Conservation (phyloP, 2,113 vertebrate genomes). For the Leptobrachium leishanense region DNA sequence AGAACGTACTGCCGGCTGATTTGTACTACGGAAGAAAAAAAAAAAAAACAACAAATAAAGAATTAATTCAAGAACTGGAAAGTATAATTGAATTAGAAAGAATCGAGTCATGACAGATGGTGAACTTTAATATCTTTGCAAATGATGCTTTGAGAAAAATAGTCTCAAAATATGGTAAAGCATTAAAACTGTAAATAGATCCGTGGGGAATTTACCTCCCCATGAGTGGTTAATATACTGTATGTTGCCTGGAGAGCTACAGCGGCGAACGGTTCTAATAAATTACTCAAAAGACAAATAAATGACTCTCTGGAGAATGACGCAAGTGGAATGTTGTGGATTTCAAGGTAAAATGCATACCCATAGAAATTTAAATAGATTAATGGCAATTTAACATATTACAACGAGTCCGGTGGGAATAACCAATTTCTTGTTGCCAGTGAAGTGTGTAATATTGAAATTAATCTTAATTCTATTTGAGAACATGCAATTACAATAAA, state of each 20-base stretch:
- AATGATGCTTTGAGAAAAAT: not conserved
- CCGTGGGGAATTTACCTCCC: not conserved
- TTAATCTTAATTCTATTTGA: too few species aligned
- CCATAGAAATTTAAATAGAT: not conserved
- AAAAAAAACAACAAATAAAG: too few species aligned
- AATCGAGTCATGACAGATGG: not conserved
- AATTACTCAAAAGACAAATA: slow-evolving; percentile 11
- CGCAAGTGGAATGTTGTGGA: not conserved
- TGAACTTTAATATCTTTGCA: not conserved
- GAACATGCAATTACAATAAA: too few species aligned
- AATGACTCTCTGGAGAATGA: not conserved
- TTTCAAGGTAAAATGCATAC: not conserved
- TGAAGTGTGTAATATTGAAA: too few species aligned
- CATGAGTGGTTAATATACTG: not conserved
- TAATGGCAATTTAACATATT: not conserved
- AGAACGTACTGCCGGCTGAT: too few species aligned
- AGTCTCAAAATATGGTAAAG: not conserved
- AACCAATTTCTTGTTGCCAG: not conserved
- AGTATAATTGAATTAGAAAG: not conserved
- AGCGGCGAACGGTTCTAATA: not conserved
- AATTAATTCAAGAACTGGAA: too few species aligned
- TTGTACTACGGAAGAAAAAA: too few species aligned
- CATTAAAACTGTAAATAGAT: not conserved
- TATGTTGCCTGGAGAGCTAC: not conserved
- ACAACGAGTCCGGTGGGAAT: not conserved